These are phyloP conservation scores for Blastobasis adustella DNA, from an alignment of 2,888 invertebrate genomes.

Conservation along the genomic window DNA sequence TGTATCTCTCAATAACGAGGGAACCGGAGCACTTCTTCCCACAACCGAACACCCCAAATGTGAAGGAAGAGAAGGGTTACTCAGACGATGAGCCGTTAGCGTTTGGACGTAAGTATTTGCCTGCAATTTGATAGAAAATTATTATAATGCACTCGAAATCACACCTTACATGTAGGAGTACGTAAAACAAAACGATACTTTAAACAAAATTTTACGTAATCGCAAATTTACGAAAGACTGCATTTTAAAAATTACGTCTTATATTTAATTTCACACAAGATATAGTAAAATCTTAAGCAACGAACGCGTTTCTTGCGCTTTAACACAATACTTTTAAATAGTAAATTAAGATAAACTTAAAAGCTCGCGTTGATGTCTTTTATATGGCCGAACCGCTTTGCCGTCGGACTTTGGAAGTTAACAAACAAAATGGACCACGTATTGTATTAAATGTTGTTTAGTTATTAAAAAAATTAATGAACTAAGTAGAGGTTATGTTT, in stretches of 20 bases:
- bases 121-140: neutral
- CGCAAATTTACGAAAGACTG: neutral
- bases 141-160: too few species aligned
- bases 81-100: conserved; percentile 59
- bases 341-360: too few species aligned
- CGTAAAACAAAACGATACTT: neutral
- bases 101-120: conserved; percentile 51
- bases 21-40: conserved; percentile 65
- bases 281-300: too few species aligned
- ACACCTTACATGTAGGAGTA: neutral
- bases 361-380: conserved; percentile 53
- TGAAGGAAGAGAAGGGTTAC: conserved; percentile 53
- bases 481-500: too few species aligned
- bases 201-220: neutral
- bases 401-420: conserved; percentile 4
- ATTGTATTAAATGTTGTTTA: neutral
- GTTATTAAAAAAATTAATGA: neutral
- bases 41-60: conserved; percentile 48
- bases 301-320: too few species aligned
- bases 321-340: too few species aligned
- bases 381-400: conserved; percentile 16
- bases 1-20: conserved; percentile 67
- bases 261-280: too few species aligned
- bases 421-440: neutral
- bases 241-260: neutral